These are phyloP conservation scores for Gila orcuttii DNA, from an alignment of 2,113 vertebrate species.

Conservation along the genomic window DNA sequence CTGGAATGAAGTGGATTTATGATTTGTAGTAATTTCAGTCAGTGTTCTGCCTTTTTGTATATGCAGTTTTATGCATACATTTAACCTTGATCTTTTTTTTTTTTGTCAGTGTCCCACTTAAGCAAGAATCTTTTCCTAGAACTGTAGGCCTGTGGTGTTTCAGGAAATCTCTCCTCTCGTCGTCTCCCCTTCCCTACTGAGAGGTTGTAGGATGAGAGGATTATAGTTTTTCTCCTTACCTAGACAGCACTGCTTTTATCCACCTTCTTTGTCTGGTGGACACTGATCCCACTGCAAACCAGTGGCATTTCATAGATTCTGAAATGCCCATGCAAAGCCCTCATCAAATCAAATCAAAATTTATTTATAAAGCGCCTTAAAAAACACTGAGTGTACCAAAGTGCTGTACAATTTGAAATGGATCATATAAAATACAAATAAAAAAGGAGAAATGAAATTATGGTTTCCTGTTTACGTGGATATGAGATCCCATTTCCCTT, in stretches of 20 bases:
- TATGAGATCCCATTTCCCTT: too few relatives aligned
- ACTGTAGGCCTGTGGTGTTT: not conserved
- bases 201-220: conserved; percentile 35
- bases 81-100: not conserved
- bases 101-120: not conserved
- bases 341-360: too few relatives aligned
- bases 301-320: not conserved
- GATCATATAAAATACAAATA: too few relatives aligned
- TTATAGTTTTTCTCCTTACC: conserved; percentile 34
- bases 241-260: conserved; percentile 45
- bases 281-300: conserved; percentile 14
- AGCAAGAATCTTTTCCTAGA: not conserved
- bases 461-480: too few relatives aligned
- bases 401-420: too few relatives aligned
- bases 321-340: too few relatives aligned
- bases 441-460: too few relatives aligned
- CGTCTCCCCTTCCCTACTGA: not conserved
- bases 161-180: not conserved
- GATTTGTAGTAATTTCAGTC: not conserved
- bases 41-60: not conserved
- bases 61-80: not conserved
- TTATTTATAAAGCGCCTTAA: too few relatives aligned
- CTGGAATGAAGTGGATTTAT: conserved; percentile 6
- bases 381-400: too few relatives aligned
- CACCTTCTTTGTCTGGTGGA: conserved; percentile 49